Conservation (phyloP, 2,797 vertebrate genomes). For the Sebastes minor region DNA sequence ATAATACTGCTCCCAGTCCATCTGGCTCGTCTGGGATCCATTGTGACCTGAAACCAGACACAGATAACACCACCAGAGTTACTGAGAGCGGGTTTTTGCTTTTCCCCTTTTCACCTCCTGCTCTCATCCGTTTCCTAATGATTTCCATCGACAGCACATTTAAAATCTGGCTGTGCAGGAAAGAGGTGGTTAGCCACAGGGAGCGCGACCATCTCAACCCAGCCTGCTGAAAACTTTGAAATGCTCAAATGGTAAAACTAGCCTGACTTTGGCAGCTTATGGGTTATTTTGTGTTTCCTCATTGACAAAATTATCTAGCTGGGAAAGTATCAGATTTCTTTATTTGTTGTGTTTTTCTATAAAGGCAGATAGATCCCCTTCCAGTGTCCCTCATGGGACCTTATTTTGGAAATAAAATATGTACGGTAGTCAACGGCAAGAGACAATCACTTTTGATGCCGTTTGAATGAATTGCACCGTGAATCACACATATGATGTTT, state of each 20-base stretch:
- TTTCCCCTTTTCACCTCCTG: slow-evolving; percentile 33
- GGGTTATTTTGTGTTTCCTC: neutral
- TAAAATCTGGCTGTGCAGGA: slow-evolving; percentile 32
- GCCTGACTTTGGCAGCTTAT: no score
- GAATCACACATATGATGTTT: no score
- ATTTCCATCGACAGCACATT: slow-evolving; percentile 46
- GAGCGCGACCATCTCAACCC: neutral
- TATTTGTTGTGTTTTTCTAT: neutral
- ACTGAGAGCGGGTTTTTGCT: slow-evolving; percentile 34
- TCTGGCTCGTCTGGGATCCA: slow-evolving; percentile 82
- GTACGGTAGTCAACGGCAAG: no score
- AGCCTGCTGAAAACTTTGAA: slow-evolving; percentile 3
- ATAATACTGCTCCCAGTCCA: slow-evolving; percentile 83
- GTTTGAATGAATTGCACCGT: no score
- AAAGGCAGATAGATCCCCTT: no score
- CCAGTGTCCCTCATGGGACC: no score
- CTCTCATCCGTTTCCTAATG: slow-evolving; percentile 39
- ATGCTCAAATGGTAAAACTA: neutral
- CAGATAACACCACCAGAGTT: slow-evolving; percentile 63
- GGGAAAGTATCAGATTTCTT: neutral
- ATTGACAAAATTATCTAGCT: neutral
- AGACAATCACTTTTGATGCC: no score
- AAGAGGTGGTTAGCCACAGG: slow-evolving; percentile 39
- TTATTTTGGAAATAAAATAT: no score
- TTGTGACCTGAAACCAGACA: slow-evolving; percentile 82